Conservation (phyloP, 2,113 vertebrate genomes). For the Sialia sialis region DNA sequence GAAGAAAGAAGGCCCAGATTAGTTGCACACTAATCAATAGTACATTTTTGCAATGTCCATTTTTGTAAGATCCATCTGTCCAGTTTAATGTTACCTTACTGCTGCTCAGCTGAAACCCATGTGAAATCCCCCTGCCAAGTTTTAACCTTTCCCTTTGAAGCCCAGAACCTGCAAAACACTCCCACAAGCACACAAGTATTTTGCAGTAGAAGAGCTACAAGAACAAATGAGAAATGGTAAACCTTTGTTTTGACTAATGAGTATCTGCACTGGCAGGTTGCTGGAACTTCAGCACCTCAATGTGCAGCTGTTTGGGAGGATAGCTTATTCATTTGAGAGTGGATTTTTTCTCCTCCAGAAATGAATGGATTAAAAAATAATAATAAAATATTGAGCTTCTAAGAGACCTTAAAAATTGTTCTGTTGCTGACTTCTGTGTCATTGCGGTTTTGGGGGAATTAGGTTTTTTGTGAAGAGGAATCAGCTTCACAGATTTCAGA, state of each 20-base stretch:
- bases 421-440: not conserved
- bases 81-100: not conserved
- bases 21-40: not conserved
- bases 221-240: not conserved
- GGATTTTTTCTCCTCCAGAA: not conserved
- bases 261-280: not conserved
- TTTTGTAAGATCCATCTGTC: not conserved
- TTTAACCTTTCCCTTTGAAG: not conserved
- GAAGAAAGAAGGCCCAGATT: not conserved
- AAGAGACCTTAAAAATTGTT: not conserved
- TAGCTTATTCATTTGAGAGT: not conserved
- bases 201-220: not conserved
- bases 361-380: not conserved
- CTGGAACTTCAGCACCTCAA: not conserved
- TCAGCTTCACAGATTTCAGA: not conserved
- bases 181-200: accelerated
- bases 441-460: not conserved
- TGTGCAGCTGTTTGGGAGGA: not conserved
- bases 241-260: not conserved
- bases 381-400: not conserved
- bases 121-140: not conserved
- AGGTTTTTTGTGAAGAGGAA: not conserved
- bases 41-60: not conserved
- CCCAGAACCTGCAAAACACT: not conserved
- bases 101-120: not conserved